A percentile compares a stretch with the other conserved stretches of the same genome.
Conservation (phyloP, 2,113 vertebrate genomes). For the Ciconia stormi region DNA sequence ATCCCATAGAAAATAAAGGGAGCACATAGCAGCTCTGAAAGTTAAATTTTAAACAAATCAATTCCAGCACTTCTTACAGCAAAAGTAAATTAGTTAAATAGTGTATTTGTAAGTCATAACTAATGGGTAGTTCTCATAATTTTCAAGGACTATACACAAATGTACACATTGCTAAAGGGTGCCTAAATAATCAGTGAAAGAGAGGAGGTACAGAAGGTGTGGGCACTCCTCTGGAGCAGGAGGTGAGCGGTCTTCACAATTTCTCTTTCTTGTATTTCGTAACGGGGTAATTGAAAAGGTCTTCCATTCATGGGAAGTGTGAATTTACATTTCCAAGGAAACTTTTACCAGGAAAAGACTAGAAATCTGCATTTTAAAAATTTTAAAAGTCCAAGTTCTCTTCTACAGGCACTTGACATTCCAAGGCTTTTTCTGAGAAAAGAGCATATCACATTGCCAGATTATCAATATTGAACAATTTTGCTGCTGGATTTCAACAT, state of each 20-base stretch:
- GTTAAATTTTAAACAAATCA: background rate
- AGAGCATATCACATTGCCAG: background rate
- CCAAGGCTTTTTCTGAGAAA: background rate
- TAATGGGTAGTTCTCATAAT: background rate
- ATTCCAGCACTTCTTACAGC: background rate
- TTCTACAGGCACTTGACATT: background rate
- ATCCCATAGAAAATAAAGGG: rapidly evolving
- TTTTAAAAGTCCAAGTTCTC: background rate
- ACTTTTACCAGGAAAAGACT: background rate
- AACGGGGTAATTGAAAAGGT: background rate
- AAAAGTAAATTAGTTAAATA: background rate
- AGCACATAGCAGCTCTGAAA: rapidly evolving
- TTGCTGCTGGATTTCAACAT: background rate
- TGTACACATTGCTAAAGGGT: background rate
- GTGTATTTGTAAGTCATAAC: background rate
- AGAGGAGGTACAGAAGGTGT: background rate
- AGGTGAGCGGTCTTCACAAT: background rate
- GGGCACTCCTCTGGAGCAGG: background rate
- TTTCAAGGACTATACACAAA: background rate
- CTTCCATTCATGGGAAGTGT: rapidly evolving
- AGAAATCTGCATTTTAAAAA: background rate
- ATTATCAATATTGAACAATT: background rate
- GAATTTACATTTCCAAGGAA: background rate
- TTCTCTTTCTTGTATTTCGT: background rate
- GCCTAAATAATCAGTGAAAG: background rate